Conservation (phyloP, 2,888 invertebrate genomes). For the Ophonus ardosiacus region DNA sequence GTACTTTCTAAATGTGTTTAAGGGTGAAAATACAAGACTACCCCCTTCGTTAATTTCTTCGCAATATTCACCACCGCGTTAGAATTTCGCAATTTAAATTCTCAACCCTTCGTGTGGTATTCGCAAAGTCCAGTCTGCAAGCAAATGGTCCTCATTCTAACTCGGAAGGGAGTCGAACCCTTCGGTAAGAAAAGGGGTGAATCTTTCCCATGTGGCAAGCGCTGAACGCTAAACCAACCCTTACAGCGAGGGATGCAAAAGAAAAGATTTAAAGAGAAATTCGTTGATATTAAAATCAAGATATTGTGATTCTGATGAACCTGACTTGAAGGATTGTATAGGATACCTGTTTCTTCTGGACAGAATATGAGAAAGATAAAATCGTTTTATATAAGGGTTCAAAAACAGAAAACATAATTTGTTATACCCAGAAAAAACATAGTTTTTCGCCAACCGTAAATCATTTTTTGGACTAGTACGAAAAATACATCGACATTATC, state of each 20-base stretch:
- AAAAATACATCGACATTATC: too few relatives aligned
- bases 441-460: too few relatives aligned
- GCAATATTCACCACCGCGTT: not conserved
- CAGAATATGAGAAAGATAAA: too few relatives aligned
- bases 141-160: slow-evolving; percentile 2
- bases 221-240: not conserved
- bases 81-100: not conserved
- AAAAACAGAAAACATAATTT: too few relatives aligned
- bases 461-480: too few relatives aligned
- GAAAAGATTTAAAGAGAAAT: not conserved
- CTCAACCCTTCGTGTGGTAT: slow-evolving; percentile 1
- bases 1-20: not conserved
- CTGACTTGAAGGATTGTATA: not conserved
- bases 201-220: slow-evolving; percentile 66
- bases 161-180: slow-evolving; percentile 41
- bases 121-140: slow-evolving; percentile 37
- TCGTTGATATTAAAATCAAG: slow-evolving; percentile 49
- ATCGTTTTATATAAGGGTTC: too few relatives aligned
- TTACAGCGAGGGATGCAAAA: not conserved
- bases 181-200: slow-evolving; percentile 68
- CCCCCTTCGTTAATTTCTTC: not conserved
- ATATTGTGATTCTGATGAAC: slow-evolving; percentile 58
- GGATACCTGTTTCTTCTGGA: too few relatives aligned
- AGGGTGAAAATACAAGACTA: not conserved
- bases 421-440: too few relatives aligned